Base-by-base conservation (phyloP, 1,140 invertebrate genomes). In the Temnothorax curvispinosus region DNA sequence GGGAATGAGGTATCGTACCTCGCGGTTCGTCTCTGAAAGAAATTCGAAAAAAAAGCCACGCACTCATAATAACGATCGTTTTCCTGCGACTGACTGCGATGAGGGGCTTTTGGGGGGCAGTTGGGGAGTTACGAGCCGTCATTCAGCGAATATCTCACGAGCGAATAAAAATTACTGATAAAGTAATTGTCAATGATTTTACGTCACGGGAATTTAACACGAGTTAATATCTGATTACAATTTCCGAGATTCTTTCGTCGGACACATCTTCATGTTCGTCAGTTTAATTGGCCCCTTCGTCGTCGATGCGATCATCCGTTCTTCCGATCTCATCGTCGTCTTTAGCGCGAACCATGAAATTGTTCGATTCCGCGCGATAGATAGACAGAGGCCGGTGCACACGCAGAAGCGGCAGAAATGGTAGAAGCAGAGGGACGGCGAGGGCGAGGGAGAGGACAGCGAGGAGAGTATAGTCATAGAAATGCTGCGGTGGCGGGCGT, bases 401-500 rank as follows among this genome's bases (percentile, higher is more conserved):
- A 32, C 62, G 54, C 58, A 50, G 27, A 78, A 50, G 76, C 58
- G 65, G 50, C 21, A 32, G 35, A 56, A 71, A 69, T 35, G 78
- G 18, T 60, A 60, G 71, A 78, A 65, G 76, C 41, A 35, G 27
- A 27, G 27, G 27, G 27, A 27, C 27, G 27, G 1, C n/a, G 71
- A 64, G 44, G 27, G 27, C 27, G 27, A 50, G 47, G 21, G 15
- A 11, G 64, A 71, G 54, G 64, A 50, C 89, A 81, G 81, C 54
- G 75, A 35, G 75, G 89, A 86, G 89, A 82, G 86, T 69, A 78
- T 92, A 91, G 88, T 91, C 91, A 92, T 91, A 93, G 92, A 93
- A 93, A 93, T 90, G 90, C 87, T 77, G 89, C 72, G 90, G 92
- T 91, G 87, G 76, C 92, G 88, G 92, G 85, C 86, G 92, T 92